Evolutionary conservation across 1,140 invertebrate species (phyloP).

Genomic region (Drosophila pachea): DNA sequence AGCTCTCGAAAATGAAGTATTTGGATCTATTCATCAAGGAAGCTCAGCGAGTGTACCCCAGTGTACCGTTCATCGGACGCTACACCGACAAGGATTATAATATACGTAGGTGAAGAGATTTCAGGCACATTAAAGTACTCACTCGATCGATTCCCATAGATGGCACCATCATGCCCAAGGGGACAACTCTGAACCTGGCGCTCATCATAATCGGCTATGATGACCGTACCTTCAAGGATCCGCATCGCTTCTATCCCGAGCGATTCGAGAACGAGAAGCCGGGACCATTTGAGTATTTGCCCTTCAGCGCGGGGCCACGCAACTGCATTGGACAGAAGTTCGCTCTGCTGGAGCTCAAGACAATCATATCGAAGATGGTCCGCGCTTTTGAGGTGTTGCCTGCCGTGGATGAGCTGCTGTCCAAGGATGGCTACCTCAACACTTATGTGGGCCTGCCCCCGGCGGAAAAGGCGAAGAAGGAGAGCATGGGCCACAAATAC

Average conservation of each 20-base stretch:
- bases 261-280: constrained; percentile 82
- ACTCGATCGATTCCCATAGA: constrained; percentile 27
- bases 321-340: constrained; percentile 80
- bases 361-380: constrained; percentile 78
- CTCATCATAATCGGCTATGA: constrained; percentile 61
- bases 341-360: constrained; percentile 80
- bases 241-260: constrained; percentile 87
- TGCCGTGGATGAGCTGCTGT: constrained; percentile 60
- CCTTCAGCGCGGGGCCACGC: constrained; percentile 80
- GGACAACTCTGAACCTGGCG: constrained; percentile 52
- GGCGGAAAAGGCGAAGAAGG: constrained; percentile 33
- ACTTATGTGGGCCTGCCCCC: constrained; percentile 49
- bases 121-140: too few relatives aligned
- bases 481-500: constrained; percentile 57
- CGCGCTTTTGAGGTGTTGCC: constrained; percentile 71
- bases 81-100: constrained; percentile 58
- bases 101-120: constrained; percentile 46
- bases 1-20: constrained; percentile 84
- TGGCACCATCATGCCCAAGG: constrained; percentile 55
- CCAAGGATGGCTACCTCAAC: constrained; percentile 55
- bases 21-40: constrained; percentile 84
- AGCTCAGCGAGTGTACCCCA: constrained; percentile 83
- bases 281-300: constrained; percentile 81
- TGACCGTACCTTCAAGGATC: constrained; percentile 83
- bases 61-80: constrained; percentile 84